Evolutionary conservation across 2,113 vertebrate genomes (phyloP), one percentile per base, ranked within the genome.

Genomic region (Peromyscus californicus): DNA sequence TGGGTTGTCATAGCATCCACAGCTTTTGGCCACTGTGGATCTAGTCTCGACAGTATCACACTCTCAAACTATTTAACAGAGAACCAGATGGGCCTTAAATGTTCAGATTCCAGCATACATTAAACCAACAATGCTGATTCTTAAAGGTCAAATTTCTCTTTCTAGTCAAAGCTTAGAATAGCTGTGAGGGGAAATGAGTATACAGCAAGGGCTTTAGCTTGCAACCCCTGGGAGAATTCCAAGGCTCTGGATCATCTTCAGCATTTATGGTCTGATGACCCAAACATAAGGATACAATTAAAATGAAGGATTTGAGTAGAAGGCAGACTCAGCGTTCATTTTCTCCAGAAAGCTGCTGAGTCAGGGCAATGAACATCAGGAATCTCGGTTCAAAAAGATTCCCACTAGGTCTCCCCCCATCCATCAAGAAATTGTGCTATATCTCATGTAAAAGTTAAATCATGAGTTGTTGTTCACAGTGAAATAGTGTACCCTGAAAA

Each of bases 111-210:
- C 24, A 29, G 39, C 82, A 65, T 69, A 54, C 67, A 31, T 75
- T 75, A 29, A 89, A n/a, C 80, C 59, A 92, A 67, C 22, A 92
- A 45, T 33, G 7, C 48, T 67, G n/a, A 45, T 83, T 22, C 76
- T 89, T 74, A 92, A 75, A 95, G 88, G 85, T 65, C 69, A 75
- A 31, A 88, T 75, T 45, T 67, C 90, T 93, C 90, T 84, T 29
- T 59, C 57, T 22, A 36, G 76, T 31, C 24, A 80, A 83, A 92
- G 59, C 67, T 89, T 75, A 31, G 57, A 19, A 48, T n/a, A 84
- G 59, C 48, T 59, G n/a, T 31, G 33, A 11, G 5, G 75, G n/a
- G 39, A 59, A 48, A 48, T 42, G 75, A 59, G 36, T 63, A 42
- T 9, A 3, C 67, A 83, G 90, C n/a, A 31, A 9, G 26, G 54